Evolutionary conservation across 2,888 invertebrate species (phyloP).

Genomic region (Mimas tiliae): DNA sequence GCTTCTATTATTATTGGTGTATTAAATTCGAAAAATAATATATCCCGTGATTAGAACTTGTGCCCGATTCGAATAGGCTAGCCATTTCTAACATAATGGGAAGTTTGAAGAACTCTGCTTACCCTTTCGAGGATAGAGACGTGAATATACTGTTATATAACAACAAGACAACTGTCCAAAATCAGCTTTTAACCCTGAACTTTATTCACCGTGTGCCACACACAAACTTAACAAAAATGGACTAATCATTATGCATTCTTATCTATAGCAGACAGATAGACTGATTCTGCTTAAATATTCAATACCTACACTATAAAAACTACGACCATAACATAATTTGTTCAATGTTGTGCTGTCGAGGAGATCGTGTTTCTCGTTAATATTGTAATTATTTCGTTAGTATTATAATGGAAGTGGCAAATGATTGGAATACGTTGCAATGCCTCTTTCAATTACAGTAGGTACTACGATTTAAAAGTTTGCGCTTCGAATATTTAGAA

Average conservation of each 20-base stretch:
- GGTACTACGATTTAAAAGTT: too few species aligned
- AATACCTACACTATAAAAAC: not conserved
- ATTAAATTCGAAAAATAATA: too few species aligned
- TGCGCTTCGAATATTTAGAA: too few species aligned
- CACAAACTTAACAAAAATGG: not conserved
- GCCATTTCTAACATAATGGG: too few species aligned
- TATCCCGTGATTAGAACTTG: too few species aligned
- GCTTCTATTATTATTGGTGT: too few species aligned
- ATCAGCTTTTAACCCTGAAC: not conserved
- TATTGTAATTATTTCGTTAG: not conserved
- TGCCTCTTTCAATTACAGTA: too few species aligned
- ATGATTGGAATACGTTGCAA: too few species aligned
- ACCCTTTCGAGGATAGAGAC: too few species aligned
- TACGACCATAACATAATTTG: not conserved
- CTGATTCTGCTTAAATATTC: not conserved
- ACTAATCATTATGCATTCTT: constrained; percentile 1
- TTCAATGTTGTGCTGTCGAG: not conserved
- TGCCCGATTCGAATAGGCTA: too few species aligned
- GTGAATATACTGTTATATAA: too few species aligned
- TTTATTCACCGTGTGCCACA: not conserved
- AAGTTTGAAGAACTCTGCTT: too few species aligned
- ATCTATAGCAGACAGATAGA: not conserved
- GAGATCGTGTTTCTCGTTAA: not conserved
- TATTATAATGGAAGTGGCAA: not conserved
- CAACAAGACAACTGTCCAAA: not conserved